These are phyloP conservation scores for Glaucopsyche alexis DNA, from an alignment of 2,888 invertebrate genomes.

Conservation along the genomic window DNA sequence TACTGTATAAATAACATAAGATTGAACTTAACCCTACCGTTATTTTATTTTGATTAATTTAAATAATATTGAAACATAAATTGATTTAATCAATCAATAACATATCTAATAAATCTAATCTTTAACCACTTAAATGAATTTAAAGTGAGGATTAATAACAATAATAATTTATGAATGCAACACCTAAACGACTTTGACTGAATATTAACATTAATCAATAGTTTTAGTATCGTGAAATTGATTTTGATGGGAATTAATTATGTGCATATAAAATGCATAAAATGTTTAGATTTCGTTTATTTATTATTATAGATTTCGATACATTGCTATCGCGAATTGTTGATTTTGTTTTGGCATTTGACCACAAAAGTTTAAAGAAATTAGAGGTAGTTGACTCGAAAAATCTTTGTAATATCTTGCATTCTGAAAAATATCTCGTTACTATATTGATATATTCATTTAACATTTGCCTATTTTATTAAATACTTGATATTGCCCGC, in stretches of 20 bases:
- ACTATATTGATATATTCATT: too few species aligned
- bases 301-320: not conserved
- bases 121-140: not conserved
- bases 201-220: not conserved
- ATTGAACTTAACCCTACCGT: too few species aligned
- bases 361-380: not conserved
- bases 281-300: not conserved
- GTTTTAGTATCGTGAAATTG: constrained; percentile 17
- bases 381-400: not conserved
- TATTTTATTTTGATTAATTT: too few species aligned
- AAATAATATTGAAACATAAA: not conserved
- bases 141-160: not conserved
- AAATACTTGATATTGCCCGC: too few species aligned
- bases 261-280: constrained; percentile 8
- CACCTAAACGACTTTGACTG: not conserved
- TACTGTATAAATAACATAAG: too few species aligned
- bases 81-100: not conserved
- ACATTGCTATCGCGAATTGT: not conserved
- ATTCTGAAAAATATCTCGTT: too few species aligned
- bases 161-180: not conserved
- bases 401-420: not conserved
- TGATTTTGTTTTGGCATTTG: not conserved
- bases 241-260: not conserved
- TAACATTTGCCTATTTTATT: too few species aligned
- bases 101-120: not conserved